Percentiles rank a stretch among this genome's conserved stretches.
These are phyloP conservation scores for Acrossocheilus fasciatus DNA, from an alignment of 2,797 vertebrate genomes.

Conservation along the genomic window DNA sequence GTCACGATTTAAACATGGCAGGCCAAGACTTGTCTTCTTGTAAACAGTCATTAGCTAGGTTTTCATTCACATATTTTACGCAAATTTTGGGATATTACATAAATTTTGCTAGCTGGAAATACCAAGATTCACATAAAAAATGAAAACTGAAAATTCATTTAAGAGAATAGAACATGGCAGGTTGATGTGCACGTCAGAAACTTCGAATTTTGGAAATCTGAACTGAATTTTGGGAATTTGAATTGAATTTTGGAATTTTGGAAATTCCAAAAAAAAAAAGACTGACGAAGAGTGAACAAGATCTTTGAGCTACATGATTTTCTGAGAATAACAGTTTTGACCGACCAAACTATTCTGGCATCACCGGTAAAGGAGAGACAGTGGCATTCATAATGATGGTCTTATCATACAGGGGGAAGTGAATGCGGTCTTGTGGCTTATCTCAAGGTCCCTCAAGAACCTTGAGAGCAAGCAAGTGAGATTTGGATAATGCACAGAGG, in stretches of 20 bases:
- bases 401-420: constrained; percentile 47
- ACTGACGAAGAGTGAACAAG: neutral
- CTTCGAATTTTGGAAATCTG: neutral
- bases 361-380: neutral
- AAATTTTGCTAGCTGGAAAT: neutral
- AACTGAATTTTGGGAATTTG: neutral
- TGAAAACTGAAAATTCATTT: neutral
- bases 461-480: constrained; percentile 50
- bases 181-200: neutral
- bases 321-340: constrained; percentile 11
- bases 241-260: neutral
- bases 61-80: constrained; percentile 10
- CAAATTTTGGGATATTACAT: too few species aligned
- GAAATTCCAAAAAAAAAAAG: neutral
- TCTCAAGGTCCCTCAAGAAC: constrained; percentile 61
- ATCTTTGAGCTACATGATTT: neutral
- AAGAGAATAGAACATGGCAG: neutral
- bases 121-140: too few species aligned
- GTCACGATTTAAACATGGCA: neutral
- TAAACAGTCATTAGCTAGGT: neutral
- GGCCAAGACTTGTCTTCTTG: neutral
- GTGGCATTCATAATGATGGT: constrained; percentile 45
- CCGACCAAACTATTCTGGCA: neutral
- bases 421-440: constrained; percentile 40
- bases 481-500: constrained; percentile 35